Evolutionary conservation across 2,113 vertebrate species (phyloP).

Genomic region (Ivindomyrus marchei): DNA sequence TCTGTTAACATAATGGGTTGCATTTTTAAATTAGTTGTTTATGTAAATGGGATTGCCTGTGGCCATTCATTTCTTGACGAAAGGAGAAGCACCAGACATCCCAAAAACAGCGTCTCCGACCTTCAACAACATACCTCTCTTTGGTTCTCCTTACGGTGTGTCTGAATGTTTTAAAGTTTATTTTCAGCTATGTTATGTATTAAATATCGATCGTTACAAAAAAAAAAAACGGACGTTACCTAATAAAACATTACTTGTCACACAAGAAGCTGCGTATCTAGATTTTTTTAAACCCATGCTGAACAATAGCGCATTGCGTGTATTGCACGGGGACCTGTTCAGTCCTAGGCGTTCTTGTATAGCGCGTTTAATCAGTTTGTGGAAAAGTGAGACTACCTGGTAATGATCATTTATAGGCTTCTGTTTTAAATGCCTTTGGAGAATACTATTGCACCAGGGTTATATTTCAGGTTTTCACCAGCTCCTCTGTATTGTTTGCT

Average conservation of each 20-base stretch:
- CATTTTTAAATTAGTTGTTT: background rate
- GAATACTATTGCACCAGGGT: background rate
- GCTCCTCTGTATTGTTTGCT: background rate
- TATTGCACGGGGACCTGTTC: background rate
- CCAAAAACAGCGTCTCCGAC: background rate
- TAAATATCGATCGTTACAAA: background rate
- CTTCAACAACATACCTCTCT: background rate
- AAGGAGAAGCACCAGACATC: background rate
- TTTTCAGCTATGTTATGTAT: conserved; percentile 2
- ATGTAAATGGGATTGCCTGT: background rate
- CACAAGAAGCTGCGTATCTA: background rate
- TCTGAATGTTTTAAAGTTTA: conserved; percentile 2
- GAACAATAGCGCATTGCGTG: background rate
- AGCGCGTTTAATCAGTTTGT: background rate
- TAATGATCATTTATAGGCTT: background rate
- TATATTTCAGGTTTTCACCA: background rate
- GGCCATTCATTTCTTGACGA: background rate
- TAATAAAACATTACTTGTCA: conserved; percentile 8
- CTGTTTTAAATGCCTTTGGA: background rate
- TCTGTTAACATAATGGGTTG: background rate
- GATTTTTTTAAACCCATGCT: background rate
- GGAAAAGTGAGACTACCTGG: background rate
- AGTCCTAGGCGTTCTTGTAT: background rate
- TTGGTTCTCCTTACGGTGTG: background rate
- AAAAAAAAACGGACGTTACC: conserved; percentile 4